Evolutionary conservation across 1,140 invertebrate genomes (phyloP), one percentile per base, ranked within the genome.

Genomic region (Drosophila melanica): DNA sequence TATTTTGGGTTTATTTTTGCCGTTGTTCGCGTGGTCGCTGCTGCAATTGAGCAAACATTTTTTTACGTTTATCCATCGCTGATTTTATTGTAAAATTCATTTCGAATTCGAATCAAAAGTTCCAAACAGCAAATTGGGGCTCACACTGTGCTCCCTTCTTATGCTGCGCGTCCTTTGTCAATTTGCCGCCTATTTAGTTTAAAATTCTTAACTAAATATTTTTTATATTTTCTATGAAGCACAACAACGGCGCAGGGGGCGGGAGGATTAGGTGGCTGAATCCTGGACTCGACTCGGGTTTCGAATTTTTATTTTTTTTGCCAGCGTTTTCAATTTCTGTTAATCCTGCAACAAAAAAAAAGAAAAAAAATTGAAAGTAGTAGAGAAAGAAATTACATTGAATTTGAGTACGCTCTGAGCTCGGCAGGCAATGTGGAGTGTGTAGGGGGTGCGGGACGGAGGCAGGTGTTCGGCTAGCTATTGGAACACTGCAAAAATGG

Each of bases 191-290:
- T 60, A 65, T 65, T 78, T 63, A 58, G 77, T 68, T 66, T 16
- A 18, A 79, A 89, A 82, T 81, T 81, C 68, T 69, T 53, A 79
- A 79, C 82, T 79, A 79, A 82, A 89, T 82, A 79, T 89, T 87
- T 79, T 48, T 18, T 33, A 20, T 18, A 35, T 79, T 81, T 87
- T 87, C 71, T 76, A 79, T 86, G 76, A 73, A 58, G 81, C 59
- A 65, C 53, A 55, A 59, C 48, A 55, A 45, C n/a, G 23, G 23
- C 42, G 42, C 37, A 39, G 10, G 11, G 8, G 6, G 30, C 30
- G 8, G 5, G 30, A 8, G 0, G 30, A 9, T 9, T 8, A 33
- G 1, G 30, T 5, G 30, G 6, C 30, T 33, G 30, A 7, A 7
- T 7, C 30, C n/a, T 10, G 23, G 4, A 41, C 65, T 48, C 44